Percentiles rank a stretch among this genome's conserved stretches.
Evolutionary conservation across 1,140 invertebrate species (phyloP).

Genomic region (Centruroides vittatus): DNA sequence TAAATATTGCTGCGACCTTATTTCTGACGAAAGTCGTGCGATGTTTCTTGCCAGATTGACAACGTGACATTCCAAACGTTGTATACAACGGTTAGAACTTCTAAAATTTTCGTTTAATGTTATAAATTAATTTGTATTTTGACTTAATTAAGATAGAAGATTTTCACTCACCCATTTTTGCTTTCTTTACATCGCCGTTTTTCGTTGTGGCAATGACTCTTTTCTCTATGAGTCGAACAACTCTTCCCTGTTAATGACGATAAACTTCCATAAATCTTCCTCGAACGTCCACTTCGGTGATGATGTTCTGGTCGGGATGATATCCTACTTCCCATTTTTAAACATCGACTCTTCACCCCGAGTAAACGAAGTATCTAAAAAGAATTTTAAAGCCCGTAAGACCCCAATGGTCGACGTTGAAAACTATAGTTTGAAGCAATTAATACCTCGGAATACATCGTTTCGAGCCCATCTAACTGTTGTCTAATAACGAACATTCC

Average conservation of each 20-base stretch:
- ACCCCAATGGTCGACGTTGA: no score
- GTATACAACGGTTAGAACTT: constrained; percentile 42
- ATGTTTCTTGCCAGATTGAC: constrained; percentile 79
- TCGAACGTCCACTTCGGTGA: constrained; percentile 15
- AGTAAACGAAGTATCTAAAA: constrained; percentile 60
- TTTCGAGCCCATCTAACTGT: constrained; percentile 70
- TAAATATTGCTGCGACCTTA: constrained; percentile 76
- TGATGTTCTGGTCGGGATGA: no score
- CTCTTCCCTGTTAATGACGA: constrained; percentile 42
- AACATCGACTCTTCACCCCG: constrained; percentile 34
- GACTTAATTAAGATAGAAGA: no score
- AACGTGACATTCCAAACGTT: constrained; percentile 78
- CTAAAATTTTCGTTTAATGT: no score
- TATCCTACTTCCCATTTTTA: no score
- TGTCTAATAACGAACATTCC: constrained; percentile 62
- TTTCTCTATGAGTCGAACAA: constrained; percentile 10
- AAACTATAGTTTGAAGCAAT: no score
- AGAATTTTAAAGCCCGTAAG: background rate
- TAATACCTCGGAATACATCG: constrained; percentile 62
- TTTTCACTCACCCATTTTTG: no score
- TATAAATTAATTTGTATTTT: no score
- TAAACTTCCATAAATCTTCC: constrained; percentile 51
- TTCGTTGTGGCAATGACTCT: background rate
- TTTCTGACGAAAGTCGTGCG: constrained; percentile 79
- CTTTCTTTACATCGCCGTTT: no score